phyloP scores from a whole-genome alignment of 2,113 vertebrate species.

The Butorides virescens region DNA sequence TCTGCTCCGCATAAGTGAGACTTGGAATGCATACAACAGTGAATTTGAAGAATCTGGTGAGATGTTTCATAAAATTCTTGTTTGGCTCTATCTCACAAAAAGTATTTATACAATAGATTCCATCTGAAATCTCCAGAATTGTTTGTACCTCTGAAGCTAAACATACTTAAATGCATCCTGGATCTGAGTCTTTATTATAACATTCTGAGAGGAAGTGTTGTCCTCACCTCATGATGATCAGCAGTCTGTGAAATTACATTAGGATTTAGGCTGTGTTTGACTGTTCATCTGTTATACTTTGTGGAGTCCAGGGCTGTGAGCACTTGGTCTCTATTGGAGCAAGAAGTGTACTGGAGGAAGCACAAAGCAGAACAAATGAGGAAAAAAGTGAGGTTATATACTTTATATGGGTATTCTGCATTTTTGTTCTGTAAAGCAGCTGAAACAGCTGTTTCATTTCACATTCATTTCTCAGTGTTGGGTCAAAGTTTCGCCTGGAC shows the following conservation, averaged over 20 bases:
- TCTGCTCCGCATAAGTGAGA: slow-evolving; percentile 88
- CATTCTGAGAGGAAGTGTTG: not conserved
- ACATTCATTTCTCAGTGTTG: not conserved
- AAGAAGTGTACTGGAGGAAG: not conserved
- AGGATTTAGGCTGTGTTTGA: not conserved
- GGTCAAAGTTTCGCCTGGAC: not conserved
- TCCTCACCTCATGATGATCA: not conserved
- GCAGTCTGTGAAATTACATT: not conserved
- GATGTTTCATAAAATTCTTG: not conserved
- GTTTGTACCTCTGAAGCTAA: not conserved
- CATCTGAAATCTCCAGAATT: not conserved
- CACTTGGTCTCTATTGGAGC: not conserved
- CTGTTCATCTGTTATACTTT: not conserved
- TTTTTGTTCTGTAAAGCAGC: not conserved
- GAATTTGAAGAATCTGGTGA: slow-evolving; percentile 96
- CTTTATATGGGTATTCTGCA: not conserved
- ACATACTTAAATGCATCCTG: not conserved
- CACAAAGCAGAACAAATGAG: not conserved
- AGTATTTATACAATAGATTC: not conserved
- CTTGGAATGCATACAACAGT: slow-evolving; percentile 86
- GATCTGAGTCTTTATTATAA: not conserved
- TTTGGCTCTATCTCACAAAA: not conserved
- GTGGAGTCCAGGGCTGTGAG: not conserved
- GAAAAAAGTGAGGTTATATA: not conserved
- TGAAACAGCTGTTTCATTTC: not conserved